A percentile compares a stretch with the other conserved stretches of the same genome.
These are phyloP conservation scores for Indri indri DNA, from an alignment of 2,113 vertebrate species.

Conservation along the genomic window DNA sequence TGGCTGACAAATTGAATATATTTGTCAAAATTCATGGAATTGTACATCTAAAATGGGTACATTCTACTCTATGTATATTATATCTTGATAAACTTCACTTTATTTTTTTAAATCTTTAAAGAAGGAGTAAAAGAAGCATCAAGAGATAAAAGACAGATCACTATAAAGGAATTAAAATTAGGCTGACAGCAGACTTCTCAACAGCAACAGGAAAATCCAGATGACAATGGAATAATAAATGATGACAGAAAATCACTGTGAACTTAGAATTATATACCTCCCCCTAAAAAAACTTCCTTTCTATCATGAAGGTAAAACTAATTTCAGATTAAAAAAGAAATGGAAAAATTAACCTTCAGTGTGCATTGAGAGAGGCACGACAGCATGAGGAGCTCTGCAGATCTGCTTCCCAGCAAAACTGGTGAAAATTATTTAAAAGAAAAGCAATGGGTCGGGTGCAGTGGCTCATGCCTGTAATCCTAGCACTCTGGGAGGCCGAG, in stretches of 20 bases:
- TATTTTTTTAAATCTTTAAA: background rate
- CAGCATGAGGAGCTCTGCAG: background rate
- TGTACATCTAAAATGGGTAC: background rate
- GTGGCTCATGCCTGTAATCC: too few species aligned
- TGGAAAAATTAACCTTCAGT: background rate
- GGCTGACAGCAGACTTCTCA: background rate
- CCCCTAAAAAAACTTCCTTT: too few species aligned
- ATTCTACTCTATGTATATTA: background rate
- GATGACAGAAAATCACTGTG: background rate
- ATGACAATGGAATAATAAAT: background rate
- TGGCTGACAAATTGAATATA: background rate
- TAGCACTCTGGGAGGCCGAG: too few species aligned
- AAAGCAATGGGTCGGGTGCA: background rate
- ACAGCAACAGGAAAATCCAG: background rate
- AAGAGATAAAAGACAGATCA: background rate
- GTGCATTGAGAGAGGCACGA: background rate
- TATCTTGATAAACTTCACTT: background rate
- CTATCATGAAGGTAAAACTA: background rate
- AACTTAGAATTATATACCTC: background rate
- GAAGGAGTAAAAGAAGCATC: background rate
- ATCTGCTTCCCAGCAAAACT: background rate
- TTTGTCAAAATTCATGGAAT: background rate
- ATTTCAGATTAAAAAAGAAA: background rate
- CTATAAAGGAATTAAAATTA: background rate
- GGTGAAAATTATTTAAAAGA: background rate